Base-by-base conservation (phyloP, 92 coral and sea anemone genomes). In the Umimayanthus kanabou region DNA sequence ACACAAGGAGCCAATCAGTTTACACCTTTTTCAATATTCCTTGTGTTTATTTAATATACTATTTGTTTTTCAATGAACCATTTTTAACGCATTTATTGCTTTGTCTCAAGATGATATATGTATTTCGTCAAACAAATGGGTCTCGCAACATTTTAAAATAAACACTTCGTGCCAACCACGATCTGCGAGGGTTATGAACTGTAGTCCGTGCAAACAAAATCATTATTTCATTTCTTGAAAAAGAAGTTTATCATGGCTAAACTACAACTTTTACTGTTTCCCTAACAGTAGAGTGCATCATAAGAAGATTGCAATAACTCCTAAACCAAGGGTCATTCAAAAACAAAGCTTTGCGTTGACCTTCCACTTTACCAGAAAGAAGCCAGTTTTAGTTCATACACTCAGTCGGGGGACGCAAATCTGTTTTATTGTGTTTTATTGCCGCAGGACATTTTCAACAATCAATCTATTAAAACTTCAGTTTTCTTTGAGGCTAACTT, bases 391-490 rank as follows among this genome's bases (percentile, higher is more conserved):
- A 39, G n/a, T 28, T 47, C 82, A 20, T 10, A 14, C 82, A 49
- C 72, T 20, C 85, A 61, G 73, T 80, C 49, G 74, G 85, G 50
- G 43, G 84, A 80, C 42, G 26, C 9, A 55, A 80, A 30, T 80
- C 25, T 55, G 71, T 23, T 61, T 80, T 80, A 58, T 80, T 80
- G 73, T 80, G 73, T 30, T 80, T 80, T 15, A 4, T 80, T 18
- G 85, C 85, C 85, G 73, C 85, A 61, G 85, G 85, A 80, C 79
- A 75, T 33, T 75, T 73, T 75, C 50, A 40, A 75, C 42, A 43
- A 43, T 75, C 28, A n/a, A n/a, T 71, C 79, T 43, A 39, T 75
- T 75, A 75, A 22, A 75, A 75, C 14, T 75, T 39, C 79, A 75
- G 79, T 15, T 75, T 75, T 16, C 42, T 22, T 58, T 40, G 30